phyloP scores from a whole-genome alignment of 2,113 vertebrate species.

The Channa maculata region DNA sequence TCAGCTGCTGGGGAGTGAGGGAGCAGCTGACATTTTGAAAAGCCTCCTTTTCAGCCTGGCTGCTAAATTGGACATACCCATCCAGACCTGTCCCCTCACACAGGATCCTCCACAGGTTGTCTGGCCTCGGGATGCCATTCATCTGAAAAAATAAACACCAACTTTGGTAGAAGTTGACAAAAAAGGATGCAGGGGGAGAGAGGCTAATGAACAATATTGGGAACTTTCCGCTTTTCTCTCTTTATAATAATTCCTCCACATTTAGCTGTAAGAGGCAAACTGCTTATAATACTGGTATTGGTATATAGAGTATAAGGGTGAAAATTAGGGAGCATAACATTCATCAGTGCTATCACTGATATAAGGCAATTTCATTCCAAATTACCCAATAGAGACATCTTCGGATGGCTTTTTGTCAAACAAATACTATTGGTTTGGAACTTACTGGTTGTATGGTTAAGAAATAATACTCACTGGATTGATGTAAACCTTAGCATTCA shows the following conservation, averaged over 20 bases:
- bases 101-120: conserved; percentile 59
- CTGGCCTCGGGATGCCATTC: conserved; percentile 18
- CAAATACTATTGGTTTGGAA: not conserved
- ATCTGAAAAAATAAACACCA: conserved; percentile 51
- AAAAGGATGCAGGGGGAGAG: conserved; percentile 2
- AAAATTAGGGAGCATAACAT: conserved; percentile 22
- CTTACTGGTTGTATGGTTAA: not conserved
- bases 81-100: conserved; percentile 69
- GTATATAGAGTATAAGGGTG: not conserved
- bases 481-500: conserved; percentile 64
- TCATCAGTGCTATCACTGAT: conserved; percentile 28
- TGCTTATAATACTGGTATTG: too few relatives aligned
- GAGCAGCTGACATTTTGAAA: conserved; percentile 84
- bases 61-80: conserved; percentile 76
- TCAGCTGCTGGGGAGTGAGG: conserved; percentile 74
- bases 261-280: too few relatives aligned
- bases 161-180: conserved; percentile 19
- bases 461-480: conserved; percentile 65
- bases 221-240: not conserved
- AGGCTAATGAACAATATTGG: not conserved
- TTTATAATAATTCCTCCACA: too few relatives aligned
- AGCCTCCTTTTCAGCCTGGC: conserved; percentile 64
- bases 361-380: conserved; percentile 24
- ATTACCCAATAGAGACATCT: not conserved
- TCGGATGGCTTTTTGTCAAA: conserved; percentile 23